Evolutionary conservation across 1,140 invertebrate genomes (phyloP), one percentile per base, ranked within the genome.

Genomic region (Forficula auricularia): DNA sequence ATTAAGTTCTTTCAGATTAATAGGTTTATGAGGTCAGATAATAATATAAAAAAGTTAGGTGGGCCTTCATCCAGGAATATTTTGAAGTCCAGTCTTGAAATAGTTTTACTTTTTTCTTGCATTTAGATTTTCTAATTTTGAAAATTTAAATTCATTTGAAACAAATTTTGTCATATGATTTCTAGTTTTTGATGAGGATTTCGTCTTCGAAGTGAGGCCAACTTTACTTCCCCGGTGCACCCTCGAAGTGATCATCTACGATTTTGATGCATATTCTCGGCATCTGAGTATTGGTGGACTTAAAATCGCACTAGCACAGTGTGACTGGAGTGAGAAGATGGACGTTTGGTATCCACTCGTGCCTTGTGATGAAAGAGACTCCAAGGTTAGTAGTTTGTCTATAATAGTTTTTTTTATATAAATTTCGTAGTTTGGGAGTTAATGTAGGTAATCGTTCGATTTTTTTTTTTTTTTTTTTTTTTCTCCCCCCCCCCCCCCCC

Each of bases 201-300:
- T 80, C 53, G 64, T 78, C 2, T 77, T 78, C 46, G 82, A 82
- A 58, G 75, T 82, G 44, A 70, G 70, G 39, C 70, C 73, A 4
- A 56, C 67, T 2, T 66, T 77, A 0, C 54, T 75, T 32, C 60
- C 57, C 9, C 61, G 65, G 52, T 49, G 57, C 63, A 61, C 67
- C 45, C 38, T 65, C 38, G 62, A 71, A 62, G 50, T 72, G 37
- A 44, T 77, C 8, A 46, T 72, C 0, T 71, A 75, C 50, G 66
- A 70, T 44, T 84, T 82, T 53, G 79, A 83, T 56, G 60, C 81
- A 0, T 70, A 74, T 57, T 61, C 70, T 42, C 51, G 66, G 3
- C 66, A 82, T 63, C 54, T 70, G 59, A 59, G 67, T 59, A 59
- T 77, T 53, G 66, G 65, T 58, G 61, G 68, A 52, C 57, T 68